A percentile compares a stretch with the other conserved stretches of the same genome.
These are phyloP conservation scores for Drosophila murphyi DNA, from an alignment of 1,140 invertebrate genomes.

Conservation along the genomic window DNA sequence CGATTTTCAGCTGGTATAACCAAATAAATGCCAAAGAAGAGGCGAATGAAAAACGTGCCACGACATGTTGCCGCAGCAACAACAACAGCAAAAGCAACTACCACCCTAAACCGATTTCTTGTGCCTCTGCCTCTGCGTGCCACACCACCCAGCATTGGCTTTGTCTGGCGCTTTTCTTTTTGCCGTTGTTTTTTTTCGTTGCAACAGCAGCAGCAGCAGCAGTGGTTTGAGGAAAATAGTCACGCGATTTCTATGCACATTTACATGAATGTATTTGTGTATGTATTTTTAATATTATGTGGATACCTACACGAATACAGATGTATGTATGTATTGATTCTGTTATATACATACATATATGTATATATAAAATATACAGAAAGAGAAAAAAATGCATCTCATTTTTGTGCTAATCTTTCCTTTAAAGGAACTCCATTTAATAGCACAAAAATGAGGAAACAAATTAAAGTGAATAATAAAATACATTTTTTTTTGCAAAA, in stretches of 20 bases:
- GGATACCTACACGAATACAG: background rate
- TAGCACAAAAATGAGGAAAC: no score
- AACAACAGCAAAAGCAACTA: conserved; percentile 8
- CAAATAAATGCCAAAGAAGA: conserved; percentile 55
- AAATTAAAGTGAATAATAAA: no score
- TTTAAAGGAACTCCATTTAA: no score
- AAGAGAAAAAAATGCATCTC: no score
- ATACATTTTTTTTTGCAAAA: no score
- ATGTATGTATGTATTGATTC: background rate
- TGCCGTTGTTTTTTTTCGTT: background rate
- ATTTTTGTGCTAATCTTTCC: no score
- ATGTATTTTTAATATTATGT: background rate
- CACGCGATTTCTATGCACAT: conserved; percentile 61
- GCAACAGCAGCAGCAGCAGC: conserved; percentile 28
- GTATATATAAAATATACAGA: no score
- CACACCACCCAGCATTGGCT: conserved; percentile 18
- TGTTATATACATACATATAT: background rate
- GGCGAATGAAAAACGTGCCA: conserved; percentile 70
- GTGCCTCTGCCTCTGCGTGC: conserved; percentile 21
- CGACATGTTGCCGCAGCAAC: conserved; percentile 40
- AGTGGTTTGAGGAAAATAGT: conserved; percentile 56
- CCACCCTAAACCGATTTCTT: conserved; percentile 32
- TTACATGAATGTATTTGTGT: conserved; percentile 5
- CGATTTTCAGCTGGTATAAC: conserved; percentile 82
- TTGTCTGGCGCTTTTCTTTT: conserved; percentile 38